Base-by-base conservation (phyloP, 2,113 vertebrate species). In the Chionodraco myersi region DNA sequence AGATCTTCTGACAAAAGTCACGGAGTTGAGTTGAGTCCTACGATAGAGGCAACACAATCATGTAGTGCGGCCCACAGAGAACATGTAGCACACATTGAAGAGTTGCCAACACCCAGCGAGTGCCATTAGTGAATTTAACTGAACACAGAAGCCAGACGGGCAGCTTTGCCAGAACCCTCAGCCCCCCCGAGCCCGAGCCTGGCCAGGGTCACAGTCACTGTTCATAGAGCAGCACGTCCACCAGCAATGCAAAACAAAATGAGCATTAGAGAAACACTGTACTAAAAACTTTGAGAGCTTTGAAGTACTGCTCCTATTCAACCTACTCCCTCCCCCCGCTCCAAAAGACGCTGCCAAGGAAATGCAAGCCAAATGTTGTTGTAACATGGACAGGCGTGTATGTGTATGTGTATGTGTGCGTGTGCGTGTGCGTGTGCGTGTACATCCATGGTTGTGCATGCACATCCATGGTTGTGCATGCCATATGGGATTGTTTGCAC, bases 311-410 rank as follows among this genome's bases (percentile, higher is more conserved):
- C 54, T 63, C 21, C 23, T 18, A 54, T 54, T 76, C 84, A 78
- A 41, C 7, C 36, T 41, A 6, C 36, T 7, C 36, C 48, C 48
- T 4, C 49, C 48, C 45, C 13, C n/a, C 1, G 9, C 59, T 69
- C 36, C 23, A 13, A 30, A 60, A 58, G 72, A 80, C 10, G 13
- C 51, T 44, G 69, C 36, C 54, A 68, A 73, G 77, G 36, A 86
- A 92, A 91, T 80, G 63, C 76, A 82, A 86, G 65, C 65, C 82
- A 88, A 88, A 88, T 88, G 85, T 79, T 44, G 44, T 72, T 62
- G 69, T 10, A 44, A 48, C 36, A 36, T 36, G 6, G 36, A 36
- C 36, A 69, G 49, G 61, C 36, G 63, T 8, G 45, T 72, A 41
- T 12, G 5, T 78, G 4, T 41, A 44, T 70, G 56, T 52, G 66